These are phyloP conservation scores for Ceratoteleas bidentatus DNA, from an alignment of 1,140 invertebrate species.

Conservation along the genomic window DNA sequence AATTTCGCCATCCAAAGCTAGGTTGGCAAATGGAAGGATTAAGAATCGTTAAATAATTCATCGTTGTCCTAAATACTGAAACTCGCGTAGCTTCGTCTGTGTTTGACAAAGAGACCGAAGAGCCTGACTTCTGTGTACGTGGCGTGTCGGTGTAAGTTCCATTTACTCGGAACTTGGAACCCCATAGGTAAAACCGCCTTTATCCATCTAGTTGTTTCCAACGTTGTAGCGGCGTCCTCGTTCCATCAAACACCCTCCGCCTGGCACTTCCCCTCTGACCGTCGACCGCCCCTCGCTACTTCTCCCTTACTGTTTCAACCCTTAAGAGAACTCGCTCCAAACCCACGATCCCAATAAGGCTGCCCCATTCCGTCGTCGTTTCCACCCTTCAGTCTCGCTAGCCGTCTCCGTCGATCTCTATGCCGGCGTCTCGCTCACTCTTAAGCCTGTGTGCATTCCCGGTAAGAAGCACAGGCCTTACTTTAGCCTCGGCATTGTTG, in stretches of 20 bases:
- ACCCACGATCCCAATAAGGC: constrained; percentile 77
- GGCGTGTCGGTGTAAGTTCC: constrained; percentile 59
- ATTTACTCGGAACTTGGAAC: constrained; percentile 67
- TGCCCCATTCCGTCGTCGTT: constrained; percentile 66
- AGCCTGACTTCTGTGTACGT: constrained; percentile 51
- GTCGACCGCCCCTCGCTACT: constrained; percentile 51
- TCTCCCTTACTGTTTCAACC: constrained; percentile 71
- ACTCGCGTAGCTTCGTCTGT: constrained; percentile 34
- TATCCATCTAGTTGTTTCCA: constrained; percentile 77
- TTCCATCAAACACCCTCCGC: constrained; percentile 74
- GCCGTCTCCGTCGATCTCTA: constrained; percentile 35
- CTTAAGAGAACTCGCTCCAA: constrained; percentile 76
- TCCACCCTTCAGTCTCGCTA: constrained; percentile 53
- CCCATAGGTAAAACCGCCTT: constrained; percentile 76
- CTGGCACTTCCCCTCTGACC: constrained; percentile 66
- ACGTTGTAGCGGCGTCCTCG: constrained; percentile 75
- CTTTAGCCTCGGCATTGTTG: constrained; percentile 75
- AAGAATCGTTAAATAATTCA: constrained; percentile 60
- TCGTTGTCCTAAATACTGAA: constrained; percentile 56
- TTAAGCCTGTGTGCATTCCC: constrained; percentile 49
- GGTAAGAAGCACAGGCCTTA: constrained; percentile 68
- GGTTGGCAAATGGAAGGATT: constrained; percentile 28
- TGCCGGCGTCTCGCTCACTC: constrained; percentile 33
- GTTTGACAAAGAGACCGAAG: constrained; percentile 63
- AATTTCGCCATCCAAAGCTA: constrained; percentile 16